Percentiles rank a stretch among this genome's conserved stretches.
phyloP scores from a whole-genome alignment of 2,888 invertebrate species.

The Tortricodes alternella region DNA sequence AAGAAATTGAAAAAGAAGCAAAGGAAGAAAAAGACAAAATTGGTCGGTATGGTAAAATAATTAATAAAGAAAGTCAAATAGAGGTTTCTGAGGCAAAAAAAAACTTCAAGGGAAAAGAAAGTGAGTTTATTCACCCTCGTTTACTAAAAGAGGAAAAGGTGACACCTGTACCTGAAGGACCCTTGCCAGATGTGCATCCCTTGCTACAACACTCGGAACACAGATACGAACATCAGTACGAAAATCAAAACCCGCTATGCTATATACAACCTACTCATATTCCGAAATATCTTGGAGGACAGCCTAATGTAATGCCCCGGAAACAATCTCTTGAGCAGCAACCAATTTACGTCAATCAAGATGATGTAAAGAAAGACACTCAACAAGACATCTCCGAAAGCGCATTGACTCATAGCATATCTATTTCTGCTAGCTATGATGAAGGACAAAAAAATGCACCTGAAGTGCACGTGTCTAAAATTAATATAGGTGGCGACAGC shows the following conservation, averaged over 20 bases:
- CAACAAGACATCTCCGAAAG: slow-evolving; percentile 65
- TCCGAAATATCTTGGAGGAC: slow-evolving; percentile 83
- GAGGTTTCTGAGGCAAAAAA: slow-evolving; percentile 76
- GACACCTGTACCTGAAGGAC: slow-evolving; percentile 73
- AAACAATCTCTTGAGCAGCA: slow-evolving; percentile 64
- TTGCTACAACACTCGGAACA: slow-evolving; percentile 90
- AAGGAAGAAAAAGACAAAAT: slow-evolving; percentile 55
- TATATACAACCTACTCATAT: slow-evolving; percentile 83
- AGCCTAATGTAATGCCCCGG: slow-evolving; percentile 68
- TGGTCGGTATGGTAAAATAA: slow-evolving; percentile 70
- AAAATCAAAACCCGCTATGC: slow-evolving; percentile 78
- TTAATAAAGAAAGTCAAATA: slow-evolving; percentile 65
- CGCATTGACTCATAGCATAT: slow-evolving; percentile 72
- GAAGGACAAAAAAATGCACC: slow-evolving; percentile 60
- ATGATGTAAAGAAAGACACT: slow-evolving; percentile 61
- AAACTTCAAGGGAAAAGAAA: slow-evolving; percentile 82
- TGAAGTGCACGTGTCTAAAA: slow-evolving; percentile 83
- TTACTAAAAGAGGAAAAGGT: slow-evolving; percentile 77
- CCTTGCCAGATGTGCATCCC: slow-evolving; percentile 83
- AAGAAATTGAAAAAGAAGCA: slow-evolving; percentile 55
- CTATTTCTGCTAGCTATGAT: slow-evolving; percentile 73
- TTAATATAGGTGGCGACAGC: slow-evolving; percentile 71
- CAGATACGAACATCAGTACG: slow-evolving; percentile 86
- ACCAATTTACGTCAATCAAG: slow-evolving; percentile 77
- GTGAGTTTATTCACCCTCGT: slow-evolving; percentile 77